Percentiles rank a stretch among this genome's conserved stretches.
These are phyloP conservation scores for Enteromius thamalakanensis DNA, from an alignment of 2,797 vertebrate genomes.

Conservation along the genomic window DNA sequence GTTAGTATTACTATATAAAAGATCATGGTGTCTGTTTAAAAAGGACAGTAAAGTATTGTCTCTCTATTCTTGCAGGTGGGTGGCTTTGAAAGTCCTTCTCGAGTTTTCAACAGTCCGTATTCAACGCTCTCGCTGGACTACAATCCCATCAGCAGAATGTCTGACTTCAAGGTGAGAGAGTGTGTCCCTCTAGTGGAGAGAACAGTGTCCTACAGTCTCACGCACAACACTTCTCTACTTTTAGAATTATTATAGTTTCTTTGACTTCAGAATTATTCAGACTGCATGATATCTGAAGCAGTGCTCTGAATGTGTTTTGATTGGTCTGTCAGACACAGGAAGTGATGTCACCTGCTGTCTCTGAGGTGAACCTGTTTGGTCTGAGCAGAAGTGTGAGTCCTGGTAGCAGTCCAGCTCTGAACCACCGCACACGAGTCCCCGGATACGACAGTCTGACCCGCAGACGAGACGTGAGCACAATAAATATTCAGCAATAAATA, in stretches of 20 bases:
- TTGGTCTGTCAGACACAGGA: slow-evolving; percentile 52
- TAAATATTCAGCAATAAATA: neutral
- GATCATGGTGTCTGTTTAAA: neutral
- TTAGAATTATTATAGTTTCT: no score
- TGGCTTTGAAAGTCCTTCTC: slow-evolving; percentile 67
- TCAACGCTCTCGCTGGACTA: slow-evolving; percentile 70
- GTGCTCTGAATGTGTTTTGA: neutral
- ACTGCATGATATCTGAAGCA: neutral
- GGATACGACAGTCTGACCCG: slow-evolving; percentile 72
- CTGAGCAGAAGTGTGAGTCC: slow-evolving; percentile 73
- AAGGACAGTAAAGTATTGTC: neutral
- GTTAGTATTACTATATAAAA: neutral
- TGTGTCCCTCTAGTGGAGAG: slow-evolving; percentile 7
- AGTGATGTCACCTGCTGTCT: slow-evolving; percentile 70
- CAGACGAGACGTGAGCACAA: slow-evolving; percentile 64
- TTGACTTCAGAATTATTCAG: neutral
- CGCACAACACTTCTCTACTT: neutral
- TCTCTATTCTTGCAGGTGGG: slow-evolving; percentile 54
- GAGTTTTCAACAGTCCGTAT: slow-evolving; percentile 81
- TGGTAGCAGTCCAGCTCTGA: neutral
- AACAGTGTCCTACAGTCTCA: neutral
- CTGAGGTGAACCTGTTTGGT: slow-evolving; percentile 73
- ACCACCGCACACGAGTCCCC: slow-evolving; percentile 64
- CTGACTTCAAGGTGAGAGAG: slow-evolving; percentile 74
- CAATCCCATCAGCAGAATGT: slow-evolving; percentile 68